phyloP scores from a whole-genome alignment of 1,140 invertebrate species.

The Cardiocondyla obscurior region DNA sequence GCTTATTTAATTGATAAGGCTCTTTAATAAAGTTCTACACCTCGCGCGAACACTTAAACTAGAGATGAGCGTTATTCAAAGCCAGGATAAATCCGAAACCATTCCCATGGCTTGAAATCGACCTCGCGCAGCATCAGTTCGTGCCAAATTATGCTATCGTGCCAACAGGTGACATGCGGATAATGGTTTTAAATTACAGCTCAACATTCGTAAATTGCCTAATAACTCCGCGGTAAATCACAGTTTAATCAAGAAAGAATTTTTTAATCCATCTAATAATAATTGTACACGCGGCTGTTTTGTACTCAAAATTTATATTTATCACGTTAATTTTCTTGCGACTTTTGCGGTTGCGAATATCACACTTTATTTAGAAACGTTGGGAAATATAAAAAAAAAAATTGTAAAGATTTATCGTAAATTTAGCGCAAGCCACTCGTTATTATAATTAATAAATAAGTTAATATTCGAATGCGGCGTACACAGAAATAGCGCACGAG shows the following conservation, averaged over 20 bases:
- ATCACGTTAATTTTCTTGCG: not conserved
- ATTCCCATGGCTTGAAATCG: not conserved
- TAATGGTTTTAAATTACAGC: slow-evolving; percentile 14
- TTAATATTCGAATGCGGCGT: not conserved
- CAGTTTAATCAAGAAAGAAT: not conserved
- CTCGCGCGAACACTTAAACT: not conserved
- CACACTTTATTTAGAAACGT: not conserved
- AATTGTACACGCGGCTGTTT: not conserved
- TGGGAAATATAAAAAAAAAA: slow-evolving; percentile 15
- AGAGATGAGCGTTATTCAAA: slow-evolving; percentile 8
- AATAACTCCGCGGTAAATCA: not conserved
- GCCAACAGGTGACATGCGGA: slow-evolving; percentile 6
- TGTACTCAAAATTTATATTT: not conserved
- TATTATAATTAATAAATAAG: no score
- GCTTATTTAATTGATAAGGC: not conserved
- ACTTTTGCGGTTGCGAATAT: not conserved
- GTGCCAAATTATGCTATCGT: slow-evolving; percentile 19
- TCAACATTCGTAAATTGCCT: not conserved
- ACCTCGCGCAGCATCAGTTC: not conserved
- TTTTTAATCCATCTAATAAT: not conserved
- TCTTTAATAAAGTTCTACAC: not conserved
- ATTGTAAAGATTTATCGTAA: not conserved
- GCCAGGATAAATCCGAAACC: not conserved
- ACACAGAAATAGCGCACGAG: not conserved
- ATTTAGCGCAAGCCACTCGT: not conserved